Evolutionary conservation across 2,797 vertebrate genomes (phyloP).

Genomic region (Labeo calbasu): DNA sequence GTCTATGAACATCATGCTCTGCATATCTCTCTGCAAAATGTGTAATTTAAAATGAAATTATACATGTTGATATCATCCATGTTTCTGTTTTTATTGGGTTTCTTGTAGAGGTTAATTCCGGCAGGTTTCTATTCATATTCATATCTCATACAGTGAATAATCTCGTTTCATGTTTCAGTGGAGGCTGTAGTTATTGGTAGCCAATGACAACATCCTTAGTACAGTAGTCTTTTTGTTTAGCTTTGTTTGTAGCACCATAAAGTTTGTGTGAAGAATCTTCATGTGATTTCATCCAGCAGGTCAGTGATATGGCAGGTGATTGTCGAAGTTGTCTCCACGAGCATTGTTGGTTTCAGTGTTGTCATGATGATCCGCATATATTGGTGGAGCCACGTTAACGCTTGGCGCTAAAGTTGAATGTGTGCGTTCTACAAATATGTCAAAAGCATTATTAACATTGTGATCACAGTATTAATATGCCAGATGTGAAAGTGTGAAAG

Average conservation of each 20-base stretch:
- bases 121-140: slow-evolving; percentile 43
- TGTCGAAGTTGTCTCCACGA: slow-evolving; percentile 63
- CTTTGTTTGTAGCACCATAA: slow-evolving; percentile 23
- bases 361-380: not conserved
- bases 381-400: not conserved
- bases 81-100: slow-evolving; percentile 23
- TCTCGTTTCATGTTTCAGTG: slow-evolving; percentile 12
- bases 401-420: slow-evolving; percentile 5
- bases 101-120: slow-evolving; percentile 13
- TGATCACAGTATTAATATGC: not conserved
- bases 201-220: not conserved
- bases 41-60: slow-evolving; percentile 62
- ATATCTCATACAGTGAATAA: not conserved
- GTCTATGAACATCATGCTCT: slow-evolving; percentile 37
- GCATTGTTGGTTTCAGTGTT: not conserved
- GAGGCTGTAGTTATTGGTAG: not conserved
- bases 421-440: slow-evolving; percentile 35
- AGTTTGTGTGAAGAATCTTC: slow-evolving; percentile 23
- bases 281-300: not conserved
- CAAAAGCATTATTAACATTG: not conserved
- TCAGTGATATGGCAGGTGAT: slow-evolving; percentile 62
- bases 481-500: not conserved
- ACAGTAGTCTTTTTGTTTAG: slow-evolving; percentile 17
- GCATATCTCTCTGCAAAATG: slow-evolving; percentile 30
- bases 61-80: slow-evolving; percentile 53